A percentile compares a stretch with the other conserved stretches of the same genome.
Conservation (phyloP, 1,140 invertebrate genomes). For the Zaprionus kolodkinae region DNA sequence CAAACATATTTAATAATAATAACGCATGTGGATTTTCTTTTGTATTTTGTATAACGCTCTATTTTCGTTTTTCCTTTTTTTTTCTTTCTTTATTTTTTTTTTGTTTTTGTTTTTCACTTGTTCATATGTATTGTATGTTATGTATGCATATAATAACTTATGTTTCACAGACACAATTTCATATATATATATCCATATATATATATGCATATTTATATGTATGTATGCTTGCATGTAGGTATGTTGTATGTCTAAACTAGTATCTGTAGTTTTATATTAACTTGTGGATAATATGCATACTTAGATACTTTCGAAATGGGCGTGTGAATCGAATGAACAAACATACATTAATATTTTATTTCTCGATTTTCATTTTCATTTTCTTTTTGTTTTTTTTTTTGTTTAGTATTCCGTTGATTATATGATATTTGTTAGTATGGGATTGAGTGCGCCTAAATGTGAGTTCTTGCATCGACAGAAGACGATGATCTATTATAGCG, state of each 20-base stretch:
- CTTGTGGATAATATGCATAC: constrained; percentile 59
- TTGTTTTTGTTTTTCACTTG: constrained; percentile 24
- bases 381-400: constrained; percentile 41
- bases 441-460: constrained; percentile 59
- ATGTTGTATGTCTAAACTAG: constrained; percentile 17
- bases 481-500: constrained; percentile 13
- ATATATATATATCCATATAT: constrained; percentile 58
- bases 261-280: constrained; percentile 42
- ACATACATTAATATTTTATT: constrained; percentile 62
- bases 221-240: constrained; percentile 29
- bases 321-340: constrained; percentile 66
- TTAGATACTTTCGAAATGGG: constrained; percentile 67
- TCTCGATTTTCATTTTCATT: constrained; percentile 7
- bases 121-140: constrained; percentile 57
- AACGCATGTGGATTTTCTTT: constrained; percentile 61
- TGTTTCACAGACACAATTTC: constrained; percentile 77
- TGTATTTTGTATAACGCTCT: constrained; percentile 38
- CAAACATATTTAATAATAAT: constrained; percentile 72
- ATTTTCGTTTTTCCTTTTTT: constrained; percentile 25
- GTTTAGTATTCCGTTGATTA: constrained; percentile 41
- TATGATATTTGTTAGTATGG: constrained; percentile 45
- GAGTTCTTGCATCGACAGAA: constrained; percentile 20
- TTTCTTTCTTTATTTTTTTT: constrained; percentile 26
- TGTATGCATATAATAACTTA: constrained; percentile 68
- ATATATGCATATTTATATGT: constrained; percentile 57